A percentile compares a stretch with the other conserved stretches of the same genome.
Evolutionary conservation across 92 coral and sea anemone species (phyloP).

Genomic region (Epizoanthus rinbou): DNA sequence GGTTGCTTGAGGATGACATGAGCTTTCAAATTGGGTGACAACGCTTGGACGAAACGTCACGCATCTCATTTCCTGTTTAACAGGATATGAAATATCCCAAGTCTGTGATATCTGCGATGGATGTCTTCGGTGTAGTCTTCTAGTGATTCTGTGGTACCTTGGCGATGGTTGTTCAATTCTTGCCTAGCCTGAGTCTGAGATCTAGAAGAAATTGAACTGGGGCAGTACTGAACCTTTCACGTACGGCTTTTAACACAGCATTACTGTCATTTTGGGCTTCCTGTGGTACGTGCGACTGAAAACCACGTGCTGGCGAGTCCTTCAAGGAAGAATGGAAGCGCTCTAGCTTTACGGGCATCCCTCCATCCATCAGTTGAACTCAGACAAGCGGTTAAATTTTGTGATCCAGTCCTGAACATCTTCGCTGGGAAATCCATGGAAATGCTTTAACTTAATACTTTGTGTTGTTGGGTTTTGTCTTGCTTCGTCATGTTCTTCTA

Average conservation of each 20-base stretch:
- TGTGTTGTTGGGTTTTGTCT: too few relatives aligned
- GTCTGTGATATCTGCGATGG: too few relatives aligned
- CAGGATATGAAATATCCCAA: too few relatives aligned
- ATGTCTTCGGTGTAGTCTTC: too few relatives aligned
- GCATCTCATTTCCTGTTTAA: too few relatives aligned
- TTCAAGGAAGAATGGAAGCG: slow-evolving; percentile 8
- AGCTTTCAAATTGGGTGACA: background rate
- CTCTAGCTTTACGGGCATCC: background rate
- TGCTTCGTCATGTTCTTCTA: too few relatives aligned
- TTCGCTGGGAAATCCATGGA: too few relatives aligned
- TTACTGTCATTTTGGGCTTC: background rate
- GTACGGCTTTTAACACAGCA: background rate
- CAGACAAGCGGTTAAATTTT: background rate
- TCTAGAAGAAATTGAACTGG: background rate
- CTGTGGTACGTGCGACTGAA: background rate
- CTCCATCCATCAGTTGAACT: background rate
- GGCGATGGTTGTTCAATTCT: background rate
- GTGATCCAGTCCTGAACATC: too few relatives aligned
- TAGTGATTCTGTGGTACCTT: background rate
- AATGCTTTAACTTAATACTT: background rate
- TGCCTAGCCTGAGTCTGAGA: too few relatives aligned
- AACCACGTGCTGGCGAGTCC: background rate
- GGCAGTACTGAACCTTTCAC: background rate
- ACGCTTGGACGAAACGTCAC: background rate
- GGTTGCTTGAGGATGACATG: background rate